Conservation (phyloP, 2,113 vertebrate species). For the Gasterosteus nipponicus region DNA sequence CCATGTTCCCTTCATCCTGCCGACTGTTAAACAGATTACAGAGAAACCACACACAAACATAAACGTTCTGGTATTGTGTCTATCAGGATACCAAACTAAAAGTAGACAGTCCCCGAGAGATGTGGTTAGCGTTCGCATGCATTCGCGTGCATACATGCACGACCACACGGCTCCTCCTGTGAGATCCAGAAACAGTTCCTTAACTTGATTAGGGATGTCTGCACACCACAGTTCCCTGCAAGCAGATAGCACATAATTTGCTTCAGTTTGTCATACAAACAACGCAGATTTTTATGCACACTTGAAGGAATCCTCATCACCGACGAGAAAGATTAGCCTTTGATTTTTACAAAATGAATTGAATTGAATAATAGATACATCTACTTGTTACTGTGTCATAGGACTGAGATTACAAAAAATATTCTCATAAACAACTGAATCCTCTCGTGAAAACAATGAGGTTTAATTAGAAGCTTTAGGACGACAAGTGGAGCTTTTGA, state of each 20-base stretch:
- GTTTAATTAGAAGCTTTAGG: no score
- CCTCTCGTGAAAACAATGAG: no score
- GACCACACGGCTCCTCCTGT: constrained; percentile 44
- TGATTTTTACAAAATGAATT: constrained; percentile 7
- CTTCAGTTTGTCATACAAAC: constrained; percentile 38
- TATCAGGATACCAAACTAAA: constrained; percentile 39
- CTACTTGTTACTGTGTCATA: no score
- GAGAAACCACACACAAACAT: constrained; percentile 9
- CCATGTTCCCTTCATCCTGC: background rate
- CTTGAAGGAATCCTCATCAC: constrained; percentile 17
- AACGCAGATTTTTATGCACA: constrained; percentile 34
- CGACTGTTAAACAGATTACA: constrained; percentile 5
- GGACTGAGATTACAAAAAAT: no score
- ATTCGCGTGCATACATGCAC: constrained; percentile 12
- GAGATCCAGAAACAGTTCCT: constrained; percentile 21
- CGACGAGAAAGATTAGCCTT: constrained; percentile 15
- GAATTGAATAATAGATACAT: no score
- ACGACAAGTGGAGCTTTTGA: no score
- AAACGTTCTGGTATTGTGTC: background rate
- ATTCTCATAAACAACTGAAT: no score
- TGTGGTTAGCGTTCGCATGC: constrained; percentile 16
- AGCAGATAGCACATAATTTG: constrained; percentile 28
- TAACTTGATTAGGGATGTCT: constrained; percentile 39
- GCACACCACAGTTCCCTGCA: constrained; percentile 28
- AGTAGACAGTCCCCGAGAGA: background rate